Evolutionary conservation across 1,140 invertebrate genomes (phyloP).

Genomic region (Drosophila tani): DNA sequence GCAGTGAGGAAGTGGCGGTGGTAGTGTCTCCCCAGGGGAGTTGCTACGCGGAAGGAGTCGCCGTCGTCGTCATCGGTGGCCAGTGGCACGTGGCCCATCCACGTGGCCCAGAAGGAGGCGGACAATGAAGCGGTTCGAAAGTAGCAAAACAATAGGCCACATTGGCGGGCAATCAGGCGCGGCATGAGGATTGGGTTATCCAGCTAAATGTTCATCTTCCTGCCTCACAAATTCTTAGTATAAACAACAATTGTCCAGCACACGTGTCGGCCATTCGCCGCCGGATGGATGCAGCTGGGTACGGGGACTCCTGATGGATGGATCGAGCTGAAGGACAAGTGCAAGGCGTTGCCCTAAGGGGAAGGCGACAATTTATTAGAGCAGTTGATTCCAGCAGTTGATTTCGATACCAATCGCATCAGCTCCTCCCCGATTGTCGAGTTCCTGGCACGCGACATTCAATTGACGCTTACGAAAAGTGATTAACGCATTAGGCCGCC

Average conservation of each 20-base stretch:
- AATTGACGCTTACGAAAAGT: slow-evolving; percentile 79
- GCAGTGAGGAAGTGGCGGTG: slow-evolving; percentile 28
- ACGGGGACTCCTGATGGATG: slow-evolving; percentile 25
- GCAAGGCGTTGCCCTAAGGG: slow-evolving; percentile 65
- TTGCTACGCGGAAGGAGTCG: slow-evolving; percentile 28
- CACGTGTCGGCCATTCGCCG: slow-evolving; percentile 78
- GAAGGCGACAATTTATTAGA: slow-evolving; percentile 71
- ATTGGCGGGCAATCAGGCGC: slow-evolving; percentile 74
- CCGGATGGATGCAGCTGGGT: slow-evolving; percentile 47
- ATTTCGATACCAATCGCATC: slow-evolving; percentile 53
- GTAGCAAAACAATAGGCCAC: slow-evolving; percentile 73
- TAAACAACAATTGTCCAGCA: slow-evolving; percentile 82
- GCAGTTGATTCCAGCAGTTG: slow-evolving; percentile 63
- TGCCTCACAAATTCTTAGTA: slow-evolving; percentile 84
- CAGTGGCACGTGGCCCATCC: slow-evolving; percentile 54
- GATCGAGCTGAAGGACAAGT: slow-evolving; percentile 61
- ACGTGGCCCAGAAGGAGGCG: slow-evolving; percentile 50
- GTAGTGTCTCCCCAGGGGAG: slow-evolving; percentile 46
- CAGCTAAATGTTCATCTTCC: slow-evolving; percentile 73
- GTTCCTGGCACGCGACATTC: slow-evolving; percentile 78
- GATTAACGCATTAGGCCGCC: slow-evolving; percentile 74
- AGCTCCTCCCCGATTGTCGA: slow-evolving; percentile 59
- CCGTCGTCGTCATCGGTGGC: slow-evolving; percentile 61
- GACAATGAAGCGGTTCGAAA: slow-evolving; percentile 9
- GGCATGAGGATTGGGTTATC: slow-evolving; percentile 49